A percentile compares a stretch with the other conserved stretches of the same genome.
phyloP scores from a whole-genome alignment of 1,140 invertebrate genomes.

The Hesperophylax magnus region DNA sequence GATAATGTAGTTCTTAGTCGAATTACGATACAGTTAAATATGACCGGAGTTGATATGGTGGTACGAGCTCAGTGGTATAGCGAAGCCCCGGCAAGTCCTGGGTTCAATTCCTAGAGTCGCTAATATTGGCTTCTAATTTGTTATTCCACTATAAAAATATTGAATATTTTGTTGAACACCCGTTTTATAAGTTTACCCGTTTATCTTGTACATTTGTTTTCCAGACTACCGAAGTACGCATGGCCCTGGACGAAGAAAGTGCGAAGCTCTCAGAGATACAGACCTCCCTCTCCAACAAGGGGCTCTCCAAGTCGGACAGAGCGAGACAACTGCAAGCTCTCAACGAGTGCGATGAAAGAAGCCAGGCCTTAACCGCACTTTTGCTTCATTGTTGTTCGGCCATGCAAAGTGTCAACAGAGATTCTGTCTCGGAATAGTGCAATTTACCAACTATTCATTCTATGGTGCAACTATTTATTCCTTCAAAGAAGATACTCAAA shows the following conservation, averaged over 20 bases:
- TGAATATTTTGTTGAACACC: no score
- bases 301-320: constrained; percentile 71
- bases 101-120: no score
- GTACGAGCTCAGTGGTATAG: no score
- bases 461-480: background rate
- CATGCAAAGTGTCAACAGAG: constrained; percentile 71
- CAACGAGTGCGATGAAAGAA: constrained; percentile 79
- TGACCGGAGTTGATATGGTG: no score
- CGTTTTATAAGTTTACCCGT: no score
- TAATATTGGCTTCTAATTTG: no score
- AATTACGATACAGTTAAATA: no score
- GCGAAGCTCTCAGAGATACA: constrained; percentile 68
- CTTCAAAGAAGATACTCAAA: no score
- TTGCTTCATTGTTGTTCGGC: constrained; percentile 89
- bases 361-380: constrained; percentile 85
- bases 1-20: no score
- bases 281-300: constrained; percentile 64
- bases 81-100: no score
- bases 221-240: constrained; percentile 82
- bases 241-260: constrained; percentile 77
- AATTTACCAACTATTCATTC: background rate
- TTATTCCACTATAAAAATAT: no score
- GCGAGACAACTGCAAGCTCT: constrained; percentile 70
- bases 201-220: background rate
- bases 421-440: constrained; percentile 34